Conservation (phyloP, 2,113 vertebrate genomes). For the Aptenodytes forsteri region DNA sequence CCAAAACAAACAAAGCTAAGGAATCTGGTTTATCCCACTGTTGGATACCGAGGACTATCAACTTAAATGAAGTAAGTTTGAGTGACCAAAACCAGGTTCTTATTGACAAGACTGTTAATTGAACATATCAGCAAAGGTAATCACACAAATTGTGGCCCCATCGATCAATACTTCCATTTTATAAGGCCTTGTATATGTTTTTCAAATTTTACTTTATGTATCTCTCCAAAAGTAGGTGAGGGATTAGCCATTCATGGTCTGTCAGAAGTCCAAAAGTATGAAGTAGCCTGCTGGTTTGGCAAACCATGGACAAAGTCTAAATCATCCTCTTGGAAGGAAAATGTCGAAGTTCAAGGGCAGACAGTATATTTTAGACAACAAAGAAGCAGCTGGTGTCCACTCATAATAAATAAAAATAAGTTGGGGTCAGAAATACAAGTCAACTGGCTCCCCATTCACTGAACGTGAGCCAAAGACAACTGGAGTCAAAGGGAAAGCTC, state of each 20-base stretch:
- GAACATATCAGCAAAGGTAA: constrained; percentile 6
- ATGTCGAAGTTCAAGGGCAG: constrained; percentile 51
- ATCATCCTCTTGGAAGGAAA: constrained; percentile 41
- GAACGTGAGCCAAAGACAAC: constrained; percentile 40
- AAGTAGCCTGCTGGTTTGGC: constrained; percentile 39
- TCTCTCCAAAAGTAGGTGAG: not conserved
- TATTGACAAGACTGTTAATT: constrained; percentile 34
- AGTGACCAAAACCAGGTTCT: constrained; percentile 65
- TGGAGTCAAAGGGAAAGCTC: constrained; percentile 31
- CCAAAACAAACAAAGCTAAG: constrained; percentile 80
- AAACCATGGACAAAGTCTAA: constrained; percentile 16
- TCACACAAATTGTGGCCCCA: not conserved
- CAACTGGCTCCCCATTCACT: constrained; percentile 23
- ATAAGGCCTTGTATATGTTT: not conserved
- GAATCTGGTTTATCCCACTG: constrained; percentile 80
- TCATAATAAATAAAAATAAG: constrained; percentile 64
- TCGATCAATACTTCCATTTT: not conserved
- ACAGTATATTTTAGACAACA: constrained; percentile 56
- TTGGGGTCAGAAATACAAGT: constrained; percentile 47
- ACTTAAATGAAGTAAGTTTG: constrained; percentile 60
- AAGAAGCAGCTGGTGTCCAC: constrained; percentile 55
- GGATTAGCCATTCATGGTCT: not conserved
- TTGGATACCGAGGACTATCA: constrained; percentile 67
- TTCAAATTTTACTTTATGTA: not conserved
- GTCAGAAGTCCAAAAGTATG: constrained; percentile 19